phyloP scores from a whole-genome alignment of 2,888 invertebrate species.

The Drosophila lutescens region DNA sequence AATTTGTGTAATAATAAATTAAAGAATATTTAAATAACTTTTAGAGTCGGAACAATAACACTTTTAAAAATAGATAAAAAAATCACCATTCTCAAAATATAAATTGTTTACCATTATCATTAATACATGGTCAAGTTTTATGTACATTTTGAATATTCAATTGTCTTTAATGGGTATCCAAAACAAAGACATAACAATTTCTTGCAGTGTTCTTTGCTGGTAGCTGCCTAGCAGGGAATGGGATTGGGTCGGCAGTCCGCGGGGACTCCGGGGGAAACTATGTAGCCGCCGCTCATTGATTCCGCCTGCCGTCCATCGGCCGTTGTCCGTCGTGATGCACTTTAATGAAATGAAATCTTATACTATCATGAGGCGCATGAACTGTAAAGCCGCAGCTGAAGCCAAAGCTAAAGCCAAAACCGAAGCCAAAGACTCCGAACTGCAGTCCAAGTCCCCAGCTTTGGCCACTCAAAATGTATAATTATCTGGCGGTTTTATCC shows the following conservation, averaged over 20 bases:
- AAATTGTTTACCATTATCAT: no score
- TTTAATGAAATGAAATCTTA: constrained; percentile 85
- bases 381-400: constrained; percentile 57
- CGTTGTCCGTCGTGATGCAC: constrained; percentile 83
- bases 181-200: background rate
- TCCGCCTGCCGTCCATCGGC: constrained; percentile 65
- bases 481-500: constrained; percentile 81
- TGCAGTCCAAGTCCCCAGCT: constrained; percentile 49
- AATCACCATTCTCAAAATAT: no score
- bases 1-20: no score
- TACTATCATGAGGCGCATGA: constrained; percentile 81
- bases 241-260: constrained; percentile 13
- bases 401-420: constrained; percentile 32
- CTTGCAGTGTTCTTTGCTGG: constrained; percentile 31
- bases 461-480: constrained; percentile 79
- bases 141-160: no score
- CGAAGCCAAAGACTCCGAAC: constrained; percentile 28
- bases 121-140: no score
- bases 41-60: no score
- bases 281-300: constrained; percentile 66
- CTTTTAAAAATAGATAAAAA: no score
- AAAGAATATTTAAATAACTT: no score
- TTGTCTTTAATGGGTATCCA: no score
- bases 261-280: constrained; percentile 43
- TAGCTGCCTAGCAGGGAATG: constrained; percentile 56